Evolutionary conservation across 2,113 vertebrate species (phyloP).

Genomic region (Ascaphus truei): DNA sequence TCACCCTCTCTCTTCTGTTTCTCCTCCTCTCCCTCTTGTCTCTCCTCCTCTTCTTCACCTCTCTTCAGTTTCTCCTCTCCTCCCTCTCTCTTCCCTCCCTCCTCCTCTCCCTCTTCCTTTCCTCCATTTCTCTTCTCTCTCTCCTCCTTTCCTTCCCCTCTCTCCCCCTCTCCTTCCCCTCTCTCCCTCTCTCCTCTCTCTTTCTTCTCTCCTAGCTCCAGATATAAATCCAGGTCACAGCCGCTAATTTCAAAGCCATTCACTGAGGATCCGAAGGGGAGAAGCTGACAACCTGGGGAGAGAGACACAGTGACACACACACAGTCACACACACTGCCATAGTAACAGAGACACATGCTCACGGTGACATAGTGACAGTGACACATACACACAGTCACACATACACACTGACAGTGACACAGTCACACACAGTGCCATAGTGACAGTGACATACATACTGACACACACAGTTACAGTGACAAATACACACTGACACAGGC

Average conservation of each 20-base stretch:
- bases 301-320: constrained; percentile 1
- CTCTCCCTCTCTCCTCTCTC: background rate
- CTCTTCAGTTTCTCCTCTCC: too few species aligned
- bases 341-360: background rate
- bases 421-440: background rate
- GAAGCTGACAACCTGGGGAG: constrained; percentile 71
- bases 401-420: background rate
- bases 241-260: constrained; percentile 81
- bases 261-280: constrained; percentile 83
- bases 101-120: too few species aligned
- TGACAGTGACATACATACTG: background rate
- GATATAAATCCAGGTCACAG: constrained; percentile 85
- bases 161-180: background rate
- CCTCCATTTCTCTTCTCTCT: background rate
- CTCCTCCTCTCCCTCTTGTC: background rate
- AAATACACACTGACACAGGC: background rate
- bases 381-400: background rate
- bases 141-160: background rate
- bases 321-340: background rate
- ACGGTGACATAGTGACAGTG: constrained; percentile 11
- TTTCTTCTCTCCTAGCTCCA: constrained; percentile 69
- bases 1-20: background rate
- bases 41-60: too few species aligned
- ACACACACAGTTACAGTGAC: background rate
- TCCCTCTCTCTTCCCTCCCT: too few species aligned